A percentile compares a stretch with the other conserved stretches of the same genome.
Evolutionary conservation across 1,140 invertebrate species (phyloP).

Genomic region (Tachypleus tridentatus): DNA sequence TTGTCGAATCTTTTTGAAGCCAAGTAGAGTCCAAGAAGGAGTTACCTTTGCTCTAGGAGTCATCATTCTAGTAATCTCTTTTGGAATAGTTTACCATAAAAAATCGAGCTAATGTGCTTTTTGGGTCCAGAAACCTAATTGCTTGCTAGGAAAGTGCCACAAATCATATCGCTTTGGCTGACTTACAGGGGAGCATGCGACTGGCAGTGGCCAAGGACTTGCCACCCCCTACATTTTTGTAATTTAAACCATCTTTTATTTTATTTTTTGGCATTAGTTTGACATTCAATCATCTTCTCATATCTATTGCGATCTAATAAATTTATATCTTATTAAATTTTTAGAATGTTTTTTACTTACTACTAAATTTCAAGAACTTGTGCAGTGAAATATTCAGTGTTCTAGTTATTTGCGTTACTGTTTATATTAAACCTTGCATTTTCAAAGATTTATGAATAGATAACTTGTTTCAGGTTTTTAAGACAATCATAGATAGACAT

Average conservation of each 20-base stretch:
- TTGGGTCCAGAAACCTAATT: constrained; percentile 29
- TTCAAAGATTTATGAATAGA: background rate
- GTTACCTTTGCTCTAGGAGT: constrained; percentile 50
- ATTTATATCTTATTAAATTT: background rate
- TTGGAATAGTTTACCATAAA: constrained; percentile 55
- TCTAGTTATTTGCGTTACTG: constrained; percentile 1
- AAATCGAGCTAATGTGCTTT: constrained; percentile 47
- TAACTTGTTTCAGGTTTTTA: too few relatives aligned
- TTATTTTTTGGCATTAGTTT: constrained; percentile 10
- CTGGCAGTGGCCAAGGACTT: background rate
- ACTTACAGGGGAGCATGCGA: constrained; percentile 10
- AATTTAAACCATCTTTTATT: constrained; percentile 6
- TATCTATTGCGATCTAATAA: background rate
- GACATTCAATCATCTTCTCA: background rate
- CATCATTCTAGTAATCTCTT: constrained; percentile 47
- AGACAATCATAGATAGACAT: too few relatives aligned
- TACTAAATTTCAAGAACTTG: background rate
- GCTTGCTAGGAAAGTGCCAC: constrained; percentile 22
- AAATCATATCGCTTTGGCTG: constrained; percentile 23
- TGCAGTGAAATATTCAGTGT: background rate
- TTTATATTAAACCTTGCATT: background rate
- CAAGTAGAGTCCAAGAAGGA: constrained; percentile 49
- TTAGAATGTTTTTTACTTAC: too few relatives aligned
- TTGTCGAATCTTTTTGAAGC: constrained; percentile 67
- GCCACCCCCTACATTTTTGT: constrained; percentile 10